Evolutionary conservation across 1,140 invertebrate genomes (phyloP).

Genomic region (Ostrea edulis): DNA sequence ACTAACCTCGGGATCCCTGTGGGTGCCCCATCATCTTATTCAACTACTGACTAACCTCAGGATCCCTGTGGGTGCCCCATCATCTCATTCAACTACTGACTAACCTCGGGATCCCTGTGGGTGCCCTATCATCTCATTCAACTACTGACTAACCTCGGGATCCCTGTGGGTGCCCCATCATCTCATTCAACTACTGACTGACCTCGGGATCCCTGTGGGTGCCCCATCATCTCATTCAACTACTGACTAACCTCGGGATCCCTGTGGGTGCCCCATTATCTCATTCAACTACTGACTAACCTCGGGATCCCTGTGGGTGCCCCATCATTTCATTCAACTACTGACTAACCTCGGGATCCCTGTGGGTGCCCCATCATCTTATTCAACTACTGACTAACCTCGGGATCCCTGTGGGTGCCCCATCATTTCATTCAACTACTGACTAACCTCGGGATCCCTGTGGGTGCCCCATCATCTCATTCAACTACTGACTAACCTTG

Average conservation of each 20-base stretch:
- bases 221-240: conserved; percentile 1
- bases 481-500: no score
- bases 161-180: not conserved
- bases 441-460: no score
- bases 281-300: no score
- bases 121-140: not conserved
- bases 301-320: no score
- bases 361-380: not conserved
- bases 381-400: no score
- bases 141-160: no score
- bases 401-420: not conserved
- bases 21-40: not conserved
- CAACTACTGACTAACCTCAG: no score
- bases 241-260: no score
- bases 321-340: not conserved
- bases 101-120: no score
- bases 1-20: no score
- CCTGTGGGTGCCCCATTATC: not conserved
- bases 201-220: no score
- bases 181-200: conserved; percentile 3
- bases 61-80: not conserved
- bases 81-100: conserved; percentile 1
- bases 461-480: not conserved
- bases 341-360: no score
- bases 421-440: not conserved